Conservation (phyloP, 1,140 invertebrate species). For the Ridgeia piscesae region DNA sequence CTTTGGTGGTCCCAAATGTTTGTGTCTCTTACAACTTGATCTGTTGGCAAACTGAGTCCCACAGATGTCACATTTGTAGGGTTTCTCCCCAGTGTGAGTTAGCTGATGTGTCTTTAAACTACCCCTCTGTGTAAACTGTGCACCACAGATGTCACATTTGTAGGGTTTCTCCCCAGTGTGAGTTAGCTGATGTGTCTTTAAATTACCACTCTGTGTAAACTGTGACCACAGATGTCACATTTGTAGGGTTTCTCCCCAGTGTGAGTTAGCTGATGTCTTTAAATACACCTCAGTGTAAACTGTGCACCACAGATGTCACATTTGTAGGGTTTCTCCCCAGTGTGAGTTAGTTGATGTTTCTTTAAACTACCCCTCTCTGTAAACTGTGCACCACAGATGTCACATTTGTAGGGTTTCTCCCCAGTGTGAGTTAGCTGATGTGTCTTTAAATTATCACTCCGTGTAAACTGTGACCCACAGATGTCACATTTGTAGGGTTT, state of each 20-base stretch:
- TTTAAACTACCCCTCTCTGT: conserved; percentile 83
- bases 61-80: background rate
- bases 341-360: conserved; percentile 80
- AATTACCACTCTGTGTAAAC: conserved; percentile 33
- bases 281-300: conserved; percentile 21
- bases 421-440: conserved; percentile 37
- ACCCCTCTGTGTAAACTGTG: conserved; percentile 32
- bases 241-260: conserved; percentile 35
- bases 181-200: conserved; percentile 64
- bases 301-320: conserved; percentile 73
- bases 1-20: background rate
- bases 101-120: conserved; percentile 64
- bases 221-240: conserved; percentile 37
- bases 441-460: conserved; percentile 23
- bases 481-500: conserved; percentile 31
- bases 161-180: background rate
- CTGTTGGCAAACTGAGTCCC: background rate
- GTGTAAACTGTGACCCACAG: conserved; percentile 26
- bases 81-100: background rate
- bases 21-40: background rate
- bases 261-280: conserved; percentile 32
- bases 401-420: conserved; percentile 56
- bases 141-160: conserved; percentile 18
- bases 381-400: conserved; percentile 86
- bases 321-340: conserved; percentile 75